These are phyloP conservation scores for Idris sp. DNA, from an alignment of 1,140 invertebrate genomes.

Conservation along the genomic window DNA sequence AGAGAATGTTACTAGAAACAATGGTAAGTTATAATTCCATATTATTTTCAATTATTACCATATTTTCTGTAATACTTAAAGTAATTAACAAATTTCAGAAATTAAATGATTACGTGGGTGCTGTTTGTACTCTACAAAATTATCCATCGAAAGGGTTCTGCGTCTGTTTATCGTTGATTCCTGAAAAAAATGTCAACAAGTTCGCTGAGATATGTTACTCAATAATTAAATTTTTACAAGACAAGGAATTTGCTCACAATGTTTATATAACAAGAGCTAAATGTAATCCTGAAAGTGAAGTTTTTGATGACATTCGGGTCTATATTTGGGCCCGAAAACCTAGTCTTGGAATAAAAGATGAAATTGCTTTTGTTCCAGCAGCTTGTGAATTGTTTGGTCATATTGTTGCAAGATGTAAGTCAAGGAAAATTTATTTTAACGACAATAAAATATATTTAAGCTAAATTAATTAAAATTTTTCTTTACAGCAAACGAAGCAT, in stretches of 20 bases:
- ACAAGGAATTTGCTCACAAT: constrained; percentile 83
- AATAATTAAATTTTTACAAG: constrained; percentile 79
- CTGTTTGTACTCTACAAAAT: constrained; percentile 29
- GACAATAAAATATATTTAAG: too few relatives aligned
- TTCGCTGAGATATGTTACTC: constrained; percentile 47
- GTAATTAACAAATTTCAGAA: too few relatives aligned
- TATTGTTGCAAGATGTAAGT: constrained; percentile 82
- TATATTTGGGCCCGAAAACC: constrained; percentile 83
- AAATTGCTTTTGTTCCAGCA: constrained; percentile 80
- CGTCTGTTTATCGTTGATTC: constrained; percentile 17
- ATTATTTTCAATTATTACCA: not conserved
- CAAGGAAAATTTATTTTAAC: too few relatives aligned
- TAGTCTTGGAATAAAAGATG: constrained; percentile 78
- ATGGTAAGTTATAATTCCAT: constrained; percentile 78
- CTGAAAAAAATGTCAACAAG: constrained; percentile 9
- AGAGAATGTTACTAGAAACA: constrained; percentile 82
- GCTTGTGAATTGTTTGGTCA: constrained; percentile 84
- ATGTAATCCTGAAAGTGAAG: constrained; percentile 42
- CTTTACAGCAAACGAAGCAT: too few relatives aligned
- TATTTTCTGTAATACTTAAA: too few relatives aligned
- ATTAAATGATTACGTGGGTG: constrained; percentile 16
- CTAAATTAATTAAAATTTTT: too few relatives aligned
- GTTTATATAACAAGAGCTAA: constrained; percentile 82
- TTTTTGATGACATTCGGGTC: constrained; percentile 78
- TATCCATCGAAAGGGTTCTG: constrained; percentile 53